Evolutionary conservation across 2,888 invertebrate species (phyloP).

Genomic region (Sisyra terminalis): DNA sequence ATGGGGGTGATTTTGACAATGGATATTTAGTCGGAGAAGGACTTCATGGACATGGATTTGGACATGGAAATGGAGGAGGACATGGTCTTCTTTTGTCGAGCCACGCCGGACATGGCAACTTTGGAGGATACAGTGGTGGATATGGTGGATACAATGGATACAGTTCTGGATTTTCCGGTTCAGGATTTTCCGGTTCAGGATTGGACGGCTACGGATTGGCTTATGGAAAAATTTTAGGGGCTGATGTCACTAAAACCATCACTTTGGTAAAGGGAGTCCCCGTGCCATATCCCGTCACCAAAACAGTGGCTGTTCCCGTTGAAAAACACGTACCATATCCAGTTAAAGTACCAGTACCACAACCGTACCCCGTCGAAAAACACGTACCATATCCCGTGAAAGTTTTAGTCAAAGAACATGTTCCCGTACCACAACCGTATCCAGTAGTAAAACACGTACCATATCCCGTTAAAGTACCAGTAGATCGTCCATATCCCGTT

Average conservation of each 20-base stretch:
- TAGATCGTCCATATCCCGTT: slow-evolving; percentile 63
- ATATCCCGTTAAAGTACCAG: slow-evolving; percentile 48
- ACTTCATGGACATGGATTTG: slow-evolving; percentile 32
- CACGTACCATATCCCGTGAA: slow-evolving; percentile 36
- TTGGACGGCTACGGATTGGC: slow-evolving; percentile 13
- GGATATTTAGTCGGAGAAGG: slow-evolving; percentile 48
- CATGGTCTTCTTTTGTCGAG: slow-evolving; percentile 12
- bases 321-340: slow-evolving; percentile 48
- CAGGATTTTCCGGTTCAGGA: slow-evolving; percentile 9
- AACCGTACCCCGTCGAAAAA: slow-evolving; percentile 51
- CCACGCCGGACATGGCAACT: slow-evolving; percentile 15
- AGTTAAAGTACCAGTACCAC: slow-evolving; percentile 48
- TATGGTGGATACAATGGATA: slow-evolving; percentile 16
- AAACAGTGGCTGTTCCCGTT: slow-evolving; percentile 41
- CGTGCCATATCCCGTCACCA: slow-evolving; percentile 45
- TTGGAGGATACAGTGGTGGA: slow-evolving; percentile 16
- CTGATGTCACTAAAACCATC: slow-evolving; percentile 42
- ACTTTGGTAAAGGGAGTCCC: slow-evolving; percentile 49
- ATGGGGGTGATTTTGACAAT: slow-evolving; percentile 58
- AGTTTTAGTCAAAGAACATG: slow-evolving; percentile 61
- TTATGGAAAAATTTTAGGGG: slow-evolving; percentile 25
- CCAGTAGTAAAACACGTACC: slow-evolving; percentile 65
- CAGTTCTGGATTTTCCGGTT: slow-evolving; percentile 12
- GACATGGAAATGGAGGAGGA: slow-evolving; percentile 19
- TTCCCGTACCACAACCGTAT: slow-evolving; percentile 59